Evolutionary conservation across 2,113 vertebrate species (phyloP), one percentile per base, ranked within the genome.

Genomic region (Semicossyphus pulcher): DNA sequence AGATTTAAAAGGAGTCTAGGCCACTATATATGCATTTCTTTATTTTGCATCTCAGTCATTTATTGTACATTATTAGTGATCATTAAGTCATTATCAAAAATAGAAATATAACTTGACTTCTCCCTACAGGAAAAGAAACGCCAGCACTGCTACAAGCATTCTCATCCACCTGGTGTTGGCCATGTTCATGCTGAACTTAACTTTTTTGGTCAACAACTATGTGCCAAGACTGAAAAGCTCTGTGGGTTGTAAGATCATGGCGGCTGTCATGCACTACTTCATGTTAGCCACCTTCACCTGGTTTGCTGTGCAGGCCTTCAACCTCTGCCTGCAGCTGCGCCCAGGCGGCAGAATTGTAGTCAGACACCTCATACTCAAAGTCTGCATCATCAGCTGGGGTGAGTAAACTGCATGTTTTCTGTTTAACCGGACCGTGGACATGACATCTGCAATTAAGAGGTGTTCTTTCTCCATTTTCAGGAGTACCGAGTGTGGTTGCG

Each of bases 261-360:
- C 90, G 0, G 94, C 88, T 0, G 0, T 89, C 77, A 94, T 95
- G 72, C 96, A 96, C 63, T 97, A 95, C 84, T 93, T 81, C 72
- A 74, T 96, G 90, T 84, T 97, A 79, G 87, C 91, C 54, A 94
- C 90, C 25, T 96, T 97, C 81, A 95, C 92, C 42, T 96, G 95
- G 96, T 96, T 76, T 7, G 91, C 68, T 0, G 86, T 91, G 25
- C 94, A 96, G 65, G 95, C 93, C 63, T 93, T 95, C 25, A 95
- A 97, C 72, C 87, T 96, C 71, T 95, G 94, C 70, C 80, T 95
- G 12, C 91, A 95, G 14, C 59, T 94, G 1, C 28, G 93, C 83
- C 89, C 37, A 34, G 81, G 87, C 5, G 64, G 78, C 0, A 85
- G 84, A 44, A 86, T 78, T 57, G 79, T 72, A 28, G 90, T 95